Evolutionary conservation across 2,113 vertebrate genomes (phyloP).

Genomic region (Siniperca chuatsi): DNA sequence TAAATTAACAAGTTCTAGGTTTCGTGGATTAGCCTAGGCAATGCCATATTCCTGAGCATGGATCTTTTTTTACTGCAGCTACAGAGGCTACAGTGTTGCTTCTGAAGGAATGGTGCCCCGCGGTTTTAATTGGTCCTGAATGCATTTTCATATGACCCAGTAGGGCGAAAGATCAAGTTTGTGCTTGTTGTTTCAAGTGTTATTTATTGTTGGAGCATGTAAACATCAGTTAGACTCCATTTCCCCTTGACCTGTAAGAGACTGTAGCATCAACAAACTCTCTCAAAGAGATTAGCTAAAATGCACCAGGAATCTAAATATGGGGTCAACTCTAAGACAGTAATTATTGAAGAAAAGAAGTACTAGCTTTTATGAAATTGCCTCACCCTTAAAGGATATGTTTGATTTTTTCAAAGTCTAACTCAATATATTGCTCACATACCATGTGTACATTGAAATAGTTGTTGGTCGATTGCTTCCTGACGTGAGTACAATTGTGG

Average conservation of each 20-base stretch:
- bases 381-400: not conserved
- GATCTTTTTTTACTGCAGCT: not conserved
- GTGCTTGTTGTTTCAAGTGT: conserved; percentile 50
- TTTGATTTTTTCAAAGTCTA: not conserved
- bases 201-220: conserved; percentile 43
- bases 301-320: conserved; percentile 6
- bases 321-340: conserved; percentile 3
- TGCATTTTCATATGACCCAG: conserved; percentile 37
- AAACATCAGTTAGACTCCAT: conserved; percentile 30
- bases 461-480: no score
- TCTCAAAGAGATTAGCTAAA: conserved; percentile 17
- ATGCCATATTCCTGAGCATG: not conserved
- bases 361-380: not conserved
- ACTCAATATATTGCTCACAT: no score
- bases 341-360: not conserved
- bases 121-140: conserved; percentile 56
- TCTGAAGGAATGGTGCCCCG: conserved; percentile 3
- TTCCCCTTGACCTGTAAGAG: conserved; percentile 22
- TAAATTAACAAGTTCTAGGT: conserved; percentile 21
- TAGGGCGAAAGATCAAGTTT: conserved; percentile 10
- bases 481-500: no score
- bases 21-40: conserved; percentile 1
- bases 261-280: conserved; percentile 31
- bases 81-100: conserved; percentile 1
- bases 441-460: no score